Percentiles rank a stretch among this genome's conserved stretches.
These are phyloP conservation scores for Stegastes partitus DNA, from an alignment of 2,113 vertebrate species.

Conservation along the genomic window DNA sequence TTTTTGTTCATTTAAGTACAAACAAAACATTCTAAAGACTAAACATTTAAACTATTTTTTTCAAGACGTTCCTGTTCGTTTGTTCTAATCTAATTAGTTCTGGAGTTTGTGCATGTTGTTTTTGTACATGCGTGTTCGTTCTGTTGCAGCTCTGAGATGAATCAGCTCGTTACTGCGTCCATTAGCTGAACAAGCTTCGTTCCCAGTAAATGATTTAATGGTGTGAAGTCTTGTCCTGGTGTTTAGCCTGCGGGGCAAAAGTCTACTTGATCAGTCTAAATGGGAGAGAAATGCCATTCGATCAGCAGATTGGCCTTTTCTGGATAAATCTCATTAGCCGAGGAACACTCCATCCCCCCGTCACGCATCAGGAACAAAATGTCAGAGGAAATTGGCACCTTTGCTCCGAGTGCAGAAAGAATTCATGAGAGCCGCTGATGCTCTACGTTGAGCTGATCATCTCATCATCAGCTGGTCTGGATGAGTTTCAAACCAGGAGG, in stretches of 20 bases:
- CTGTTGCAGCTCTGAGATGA: conserved; percentile 18
- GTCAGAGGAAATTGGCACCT: conserved; percentile 68
- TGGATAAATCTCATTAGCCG: conserved; percentile 79
- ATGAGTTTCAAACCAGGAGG: too few species aligned
- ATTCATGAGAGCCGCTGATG: conserved; percentile 45
- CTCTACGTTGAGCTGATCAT: background rate
- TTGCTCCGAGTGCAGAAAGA: conserved; percentile 46
- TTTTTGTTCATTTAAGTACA: too few species aligned
- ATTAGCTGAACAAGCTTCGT: background rate
- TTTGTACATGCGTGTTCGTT: too few species aligned
- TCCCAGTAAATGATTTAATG: conserved; percentile 29
- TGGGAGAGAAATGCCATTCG: conserved; percentile 67
- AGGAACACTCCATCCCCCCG: conserved; percentile 60
- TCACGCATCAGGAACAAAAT: conserved; percentile 75
- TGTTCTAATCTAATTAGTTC: too few species aligned
- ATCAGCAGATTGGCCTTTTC: conserved; percentile 78
- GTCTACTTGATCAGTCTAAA: conserved; percentile 66
- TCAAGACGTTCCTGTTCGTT: too few species aligned
- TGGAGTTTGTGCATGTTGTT: too few species aligned
- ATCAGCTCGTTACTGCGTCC: background rate
- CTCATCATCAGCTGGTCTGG: too few species aligned
- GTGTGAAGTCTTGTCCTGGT: conserved; percentile 36
- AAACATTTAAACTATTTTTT: too few species aligned
- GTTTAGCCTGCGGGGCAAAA: conserved; percentile 56
- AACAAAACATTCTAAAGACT: too few species aligned